Percentiles rank a stretch among this genome's conserved stretches.
Evolutionary conservation across 2,797 vertebrate genomes (phyloP).

Genomic region (Crenichthys baileyi): DNA sequence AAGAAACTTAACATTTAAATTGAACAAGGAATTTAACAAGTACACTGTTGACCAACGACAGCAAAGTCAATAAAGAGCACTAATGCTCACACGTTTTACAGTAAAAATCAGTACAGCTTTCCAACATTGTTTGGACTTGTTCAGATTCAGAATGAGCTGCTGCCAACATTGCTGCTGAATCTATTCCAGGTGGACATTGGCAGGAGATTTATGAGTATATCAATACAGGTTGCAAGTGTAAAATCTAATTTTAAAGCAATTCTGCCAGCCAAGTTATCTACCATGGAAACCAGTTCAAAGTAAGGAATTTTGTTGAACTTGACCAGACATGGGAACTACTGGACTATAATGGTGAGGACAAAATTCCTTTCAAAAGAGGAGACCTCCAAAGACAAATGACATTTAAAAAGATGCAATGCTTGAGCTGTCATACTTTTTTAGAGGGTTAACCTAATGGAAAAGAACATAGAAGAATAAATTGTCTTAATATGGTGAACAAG

Average conservation of each 20-base stretch:
- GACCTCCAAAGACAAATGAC: neutral
- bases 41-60: neutral
- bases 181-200: neutral
- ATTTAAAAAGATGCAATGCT: neutral
- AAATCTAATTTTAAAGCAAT: conserved; percentile 7
- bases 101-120: neutral
- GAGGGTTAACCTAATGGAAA: neutral
- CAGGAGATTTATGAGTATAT: neutral
- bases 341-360: neutral
- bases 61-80: neutral
- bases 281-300: neutral
- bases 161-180: neutral
- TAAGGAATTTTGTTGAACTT: neutral
- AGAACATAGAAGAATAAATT: neutral
- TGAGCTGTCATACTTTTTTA: neutral
- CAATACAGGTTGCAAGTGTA: conserved; percentile 1
- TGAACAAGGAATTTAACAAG: no score
- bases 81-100: neutral
- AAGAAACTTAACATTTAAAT: neutral
- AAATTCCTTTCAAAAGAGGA: neutral
- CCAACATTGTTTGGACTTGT: neutral
- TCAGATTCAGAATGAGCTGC: neutral
- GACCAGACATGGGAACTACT: neutral
- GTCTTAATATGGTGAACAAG: neutral
- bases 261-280: neutral